Percentiles rank a stretch among this genome's conserved stretches.
phyloP scores from a whole-genome alignment of 2,888 invertebrate genomes.

The Magallana nippona region DNA sequence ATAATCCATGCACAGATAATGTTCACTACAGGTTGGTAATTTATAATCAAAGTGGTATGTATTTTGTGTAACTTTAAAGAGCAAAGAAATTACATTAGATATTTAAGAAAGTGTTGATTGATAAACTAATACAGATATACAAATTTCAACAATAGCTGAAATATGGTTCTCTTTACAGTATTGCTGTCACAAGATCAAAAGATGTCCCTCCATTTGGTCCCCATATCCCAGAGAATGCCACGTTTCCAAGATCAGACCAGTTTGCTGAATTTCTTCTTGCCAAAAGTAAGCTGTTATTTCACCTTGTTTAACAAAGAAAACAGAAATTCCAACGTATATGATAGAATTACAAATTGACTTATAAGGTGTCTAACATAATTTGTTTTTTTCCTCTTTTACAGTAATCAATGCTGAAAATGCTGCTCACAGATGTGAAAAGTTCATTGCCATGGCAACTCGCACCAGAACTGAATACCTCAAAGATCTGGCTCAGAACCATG shows the following conservation, averaged over 20 bases:
- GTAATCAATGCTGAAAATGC: conserved; percentile 98
- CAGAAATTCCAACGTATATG: neutral
- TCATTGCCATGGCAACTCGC: conserved; percentile 96
- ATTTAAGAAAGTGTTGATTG: no score
- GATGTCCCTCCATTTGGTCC: conserved; percentile 98
- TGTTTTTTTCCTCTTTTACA: conserved; percentile 67
- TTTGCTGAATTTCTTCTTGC: conserved; percentile 97
- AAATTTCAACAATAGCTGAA: no score
- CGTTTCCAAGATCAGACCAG: conserved; percentile 92
- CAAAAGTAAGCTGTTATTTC: conserved; percentile 83
- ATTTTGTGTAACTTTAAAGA: neutral
- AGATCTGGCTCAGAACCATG: conserved; percentile 92
- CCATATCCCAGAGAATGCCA: conserved; percentile 92
- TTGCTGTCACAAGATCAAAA: conserved; percentile 88
- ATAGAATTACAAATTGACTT: neutral
- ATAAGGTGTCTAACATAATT: neutral
- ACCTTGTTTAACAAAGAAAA: neutral
- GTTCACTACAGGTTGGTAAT: conserved; percentile 89
- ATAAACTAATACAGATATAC: no score
- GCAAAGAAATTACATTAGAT: no score
- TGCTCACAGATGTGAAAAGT: conserved; percentile 96
- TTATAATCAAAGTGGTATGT: neutral
- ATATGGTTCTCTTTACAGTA: conserved; percentile 64
- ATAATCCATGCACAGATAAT: conserved; percentile 93
- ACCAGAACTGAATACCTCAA: conserved; percentile 97